Base-by-base conservation (phyloP, 2,797 vertebrate genomes). In the Sebastes glaucus region DNA sequence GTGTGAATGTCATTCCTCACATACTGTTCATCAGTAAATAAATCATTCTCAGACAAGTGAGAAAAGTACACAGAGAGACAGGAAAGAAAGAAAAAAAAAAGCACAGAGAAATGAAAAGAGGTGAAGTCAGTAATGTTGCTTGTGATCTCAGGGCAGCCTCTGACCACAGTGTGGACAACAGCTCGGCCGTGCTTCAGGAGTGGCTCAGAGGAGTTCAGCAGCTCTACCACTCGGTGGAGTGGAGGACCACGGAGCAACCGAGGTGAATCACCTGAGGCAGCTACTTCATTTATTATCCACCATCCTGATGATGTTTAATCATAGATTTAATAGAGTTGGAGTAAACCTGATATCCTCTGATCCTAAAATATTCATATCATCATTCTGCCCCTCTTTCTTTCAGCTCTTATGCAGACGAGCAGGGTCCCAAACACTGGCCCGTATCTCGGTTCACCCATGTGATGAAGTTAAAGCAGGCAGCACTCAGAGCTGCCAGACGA, bases 81-180 rank as follows among this genome's bases (percentile, higher is more conserved):
- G 53, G 14, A 77, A 16, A 53, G 56, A 10, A 13, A 38, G 5
- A 25, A 42, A 28, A 0, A 71, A 20, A 46, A 4, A 73, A 49
- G 35, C 22, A 56, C 3, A 32, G 14, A 55, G 13, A 10, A 55
- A n/a, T 16, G 11, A 30, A 23, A 52, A 76, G 42, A 59, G 46
- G 18, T 62, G 33, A 49, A 28, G 23, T 55, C 16, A 49, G 65
- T 56, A 16, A 38, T 61, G 27, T 8, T 59, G 3, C 10, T 11
- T 74, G 18, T 79, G 76, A 59, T 56, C 68, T 53, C 90, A 98
- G 97, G 97, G 96, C 90, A 23, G 97, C 97, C 46, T 96, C 96
- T 0, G 97, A 98, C 85, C 97, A 98, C 93, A 98, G 94, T 9
- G 33, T 93, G 75, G 97, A 98, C 91, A 97, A 97, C 77, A 97